phyloP scores from a whole-genome alignment of 2,113 vertebrate genomes.

The Xenotilapia leptura region DNA sequence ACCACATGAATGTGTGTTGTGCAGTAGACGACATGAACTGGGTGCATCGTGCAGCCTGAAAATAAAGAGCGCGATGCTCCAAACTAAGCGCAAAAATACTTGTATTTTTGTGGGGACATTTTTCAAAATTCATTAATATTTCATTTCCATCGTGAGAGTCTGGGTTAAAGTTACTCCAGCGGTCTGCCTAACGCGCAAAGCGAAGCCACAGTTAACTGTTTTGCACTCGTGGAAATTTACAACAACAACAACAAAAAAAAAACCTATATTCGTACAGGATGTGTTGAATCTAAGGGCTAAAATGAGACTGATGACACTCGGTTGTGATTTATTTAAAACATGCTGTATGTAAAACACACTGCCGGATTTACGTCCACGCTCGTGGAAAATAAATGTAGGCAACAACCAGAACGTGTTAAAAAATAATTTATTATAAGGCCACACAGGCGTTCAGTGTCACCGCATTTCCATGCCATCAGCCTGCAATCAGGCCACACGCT shows the following conservation, averaged over 20 bases:
- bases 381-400: not conserved
- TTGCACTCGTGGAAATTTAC: conserved; percentile 10
- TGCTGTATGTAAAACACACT: not conserved
- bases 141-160: not conserved
- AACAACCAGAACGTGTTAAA: not conserved
- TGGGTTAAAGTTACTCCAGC: conserved; percentile 30
- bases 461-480: not conserved
- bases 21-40: not conserved
- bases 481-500: not conserved
- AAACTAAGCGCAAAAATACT: not conserved
- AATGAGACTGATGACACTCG: not conserved
- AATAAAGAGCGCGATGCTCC: not conserved
- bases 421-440: conserved; percentile 23
- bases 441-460: conserved; percentile 16
- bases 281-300: not conserved
- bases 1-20: not conserved
- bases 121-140: not conserved
- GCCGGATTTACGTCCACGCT: not conserved
- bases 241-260: not conserved
- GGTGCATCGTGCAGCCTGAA: not conserved
- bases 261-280: not conserved
- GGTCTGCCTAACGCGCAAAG: conserved; percentile 1
- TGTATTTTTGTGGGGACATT: not conserved
- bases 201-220: not conserved
- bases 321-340: not conserved